phyloP scores from a whole-genome alignment of 2,888 invertebrate species.

The Polymixis lichenea region DNA sequence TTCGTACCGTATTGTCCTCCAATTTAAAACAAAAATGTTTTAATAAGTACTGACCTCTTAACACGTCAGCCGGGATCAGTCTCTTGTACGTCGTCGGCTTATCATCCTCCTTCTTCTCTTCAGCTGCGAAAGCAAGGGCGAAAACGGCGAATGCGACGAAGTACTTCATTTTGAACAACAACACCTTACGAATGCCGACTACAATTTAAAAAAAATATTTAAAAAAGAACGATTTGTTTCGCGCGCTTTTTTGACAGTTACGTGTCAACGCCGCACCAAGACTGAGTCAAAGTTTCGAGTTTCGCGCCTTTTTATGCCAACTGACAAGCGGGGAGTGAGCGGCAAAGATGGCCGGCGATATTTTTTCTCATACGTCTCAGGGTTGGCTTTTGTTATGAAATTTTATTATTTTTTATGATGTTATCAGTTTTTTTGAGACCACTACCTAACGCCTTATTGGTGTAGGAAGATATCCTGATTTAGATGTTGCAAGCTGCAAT shows the following conservation, averaged over 20 bases:
- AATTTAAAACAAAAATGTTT: constrained; percentile 24
- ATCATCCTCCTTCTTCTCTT: constrained; percentile 90
- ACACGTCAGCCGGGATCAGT: constrained; percentile 96
- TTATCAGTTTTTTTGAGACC: constrained; percentile 58
- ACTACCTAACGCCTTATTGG: constrained; percentile 32
- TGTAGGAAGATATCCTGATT: constrained; percentile 46
- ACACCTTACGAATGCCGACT: constrained; percentile 73
- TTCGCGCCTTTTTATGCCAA: constrained; percentile 83
- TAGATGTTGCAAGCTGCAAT: constrained; percentile 13
- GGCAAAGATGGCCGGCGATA: constrained; percentile 74
- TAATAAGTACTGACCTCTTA: constrained; percentile 93
- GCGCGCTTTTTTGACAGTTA: constrained; percentile 78
- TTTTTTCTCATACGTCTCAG: constrained; percentile 71
- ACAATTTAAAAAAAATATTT: constrained; percentile 68
- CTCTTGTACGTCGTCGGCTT: constrained; percentile 94
- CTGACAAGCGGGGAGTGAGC: constrained; percentile 82
- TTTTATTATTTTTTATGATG: constrained; percentile 69
- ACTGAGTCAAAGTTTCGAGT: constrained; percentile 82
- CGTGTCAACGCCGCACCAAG: constrained; percentile 79
- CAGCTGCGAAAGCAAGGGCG: constrained; percentile 90
- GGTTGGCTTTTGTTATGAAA: constrained; percentile 81
- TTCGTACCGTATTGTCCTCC: background rate
- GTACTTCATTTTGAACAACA: constrained; percentile 89
- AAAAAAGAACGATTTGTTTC: constrained; percentile 73
- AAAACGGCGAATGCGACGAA: constrained; percentile 88